These are phyloP conservation scores for Piscicola geometra DNA, from an alignment of 2,888 invertebrate species.

Conservation along the genomic window DNA sequence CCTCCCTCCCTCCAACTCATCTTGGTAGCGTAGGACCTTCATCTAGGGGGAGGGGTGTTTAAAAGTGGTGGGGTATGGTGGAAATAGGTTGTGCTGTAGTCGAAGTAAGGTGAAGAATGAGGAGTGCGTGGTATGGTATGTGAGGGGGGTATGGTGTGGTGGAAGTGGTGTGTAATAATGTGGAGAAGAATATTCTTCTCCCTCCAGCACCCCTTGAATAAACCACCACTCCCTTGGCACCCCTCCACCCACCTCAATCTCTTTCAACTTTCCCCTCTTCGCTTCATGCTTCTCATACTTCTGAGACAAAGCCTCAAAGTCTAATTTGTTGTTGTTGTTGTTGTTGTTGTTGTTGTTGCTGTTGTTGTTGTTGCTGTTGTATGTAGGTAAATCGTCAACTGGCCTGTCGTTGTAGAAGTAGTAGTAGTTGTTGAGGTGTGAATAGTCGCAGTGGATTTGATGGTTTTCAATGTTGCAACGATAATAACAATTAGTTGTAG, in stretches of 20 bases:
- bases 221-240: not conserved
- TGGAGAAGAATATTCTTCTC: not conserved
- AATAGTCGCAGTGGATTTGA: no score
- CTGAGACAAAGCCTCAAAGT: not conserved
- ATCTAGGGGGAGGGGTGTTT: conserved; percentile 56
- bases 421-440: no score
- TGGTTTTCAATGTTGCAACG: no score
- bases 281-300: conserved; percentile 53
- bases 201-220: conserved; percentile 13
- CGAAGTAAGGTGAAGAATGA: no score
- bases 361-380: not conserved
- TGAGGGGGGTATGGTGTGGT: no score
- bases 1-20: conserved; percentile 84
- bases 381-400: conserved; percentile 16
- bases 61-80: not conserved
- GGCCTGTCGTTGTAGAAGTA: no score
- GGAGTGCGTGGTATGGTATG: no score
- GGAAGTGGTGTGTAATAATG: not conserved
- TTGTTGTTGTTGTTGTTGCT: not conserved
- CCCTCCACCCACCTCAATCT: conserved; percentile 78
- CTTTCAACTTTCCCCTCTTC: conserved; percentile 62
- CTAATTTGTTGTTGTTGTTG: conserved; percentile 3
- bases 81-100: no score
- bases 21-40: conserved; percentile 88
- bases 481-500: no score